These are phyloP conservation scores for Scytalopus superciliaris DNA, from an alignment of 2,113 vertebrate species.

Conservation along the genomic window DNA sequence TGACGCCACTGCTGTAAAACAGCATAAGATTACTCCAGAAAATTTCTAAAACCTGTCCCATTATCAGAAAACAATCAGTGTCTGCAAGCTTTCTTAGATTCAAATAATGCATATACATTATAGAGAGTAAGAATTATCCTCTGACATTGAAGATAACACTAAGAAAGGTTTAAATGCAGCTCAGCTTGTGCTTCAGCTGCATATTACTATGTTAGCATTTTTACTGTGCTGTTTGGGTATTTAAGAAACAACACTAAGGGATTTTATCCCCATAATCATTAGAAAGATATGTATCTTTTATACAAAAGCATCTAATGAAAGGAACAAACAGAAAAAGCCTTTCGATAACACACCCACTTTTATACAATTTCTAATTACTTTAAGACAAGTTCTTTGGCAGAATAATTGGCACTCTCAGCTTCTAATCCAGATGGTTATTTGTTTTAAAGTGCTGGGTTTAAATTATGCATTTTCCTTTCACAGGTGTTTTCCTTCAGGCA, in stretches of 20 bases:
- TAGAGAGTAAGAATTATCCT: background rate
- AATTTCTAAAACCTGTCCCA: background rate
- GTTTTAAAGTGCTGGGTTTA: background rate
- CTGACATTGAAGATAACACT: background rate
- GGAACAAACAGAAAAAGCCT: background rate
- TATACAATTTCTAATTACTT: background rate
- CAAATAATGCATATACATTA: background rate
- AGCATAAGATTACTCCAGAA: background rate
- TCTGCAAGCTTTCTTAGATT: background rate
- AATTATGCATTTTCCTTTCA: background rate
- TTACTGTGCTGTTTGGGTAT: background rate
- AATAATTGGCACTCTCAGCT: background rate
- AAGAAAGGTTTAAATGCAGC: background rate
- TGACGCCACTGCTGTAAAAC: background rate
- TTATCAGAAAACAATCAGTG: background rate
- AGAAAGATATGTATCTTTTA: background rate
- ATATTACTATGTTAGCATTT: background rate
- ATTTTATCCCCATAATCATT: background rate
- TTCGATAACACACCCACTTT: background rate
- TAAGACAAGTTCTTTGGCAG: background rate
- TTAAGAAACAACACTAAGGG: background rate
- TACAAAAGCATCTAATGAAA: background rate
- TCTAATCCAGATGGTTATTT: background rate
- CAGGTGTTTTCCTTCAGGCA: background rate
- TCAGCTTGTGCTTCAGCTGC: background rate